Conservation (phyloP, 2,113 vertebrate genomes). For the Microcebus jonahi region DNA sequence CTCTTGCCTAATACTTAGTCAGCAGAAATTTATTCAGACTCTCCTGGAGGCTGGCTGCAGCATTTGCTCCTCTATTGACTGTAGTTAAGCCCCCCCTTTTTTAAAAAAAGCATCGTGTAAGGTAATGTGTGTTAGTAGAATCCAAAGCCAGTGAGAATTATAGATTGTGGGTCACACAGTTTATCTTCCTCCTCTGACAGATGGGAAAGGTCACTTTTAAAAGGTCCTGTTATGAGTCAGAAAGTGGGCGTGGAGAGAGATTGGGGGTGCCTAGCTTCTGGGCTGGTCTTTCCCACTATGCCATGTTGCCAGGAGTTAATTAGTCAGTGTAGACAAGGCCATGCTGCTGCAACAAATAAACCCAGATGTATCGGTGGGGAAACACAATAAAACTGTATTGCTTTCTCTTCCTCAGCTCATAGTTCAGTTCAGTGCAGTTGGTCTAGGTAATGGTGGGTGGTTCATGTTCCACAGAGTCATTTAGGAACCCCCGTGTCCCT, state of each 20-base stretch:
- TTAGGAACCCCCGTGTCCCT: not conserved
- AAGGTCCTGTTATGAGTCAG: not conserved
- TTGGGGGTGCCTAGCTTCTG: not conserved
- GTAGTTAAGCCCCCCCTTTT: not conserved
- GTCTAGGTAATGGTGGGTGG: not conserved
- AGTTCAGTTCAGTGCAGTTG: not conserved
- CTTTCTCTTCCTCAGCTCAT: not conserved
- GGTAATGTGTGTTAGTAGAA: not conserved
- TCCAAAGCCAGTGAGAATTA: slow-evolving; percentile 1
- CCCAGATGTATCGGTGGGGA: not conserved
- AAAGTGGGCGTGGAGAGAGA: not conserved
- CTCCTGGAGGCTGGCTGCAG: not conserved
- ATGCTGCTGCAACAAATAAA: not conserved
- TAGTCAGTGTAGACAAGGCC: not conserved
- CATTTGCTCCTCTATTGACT: not conserved
- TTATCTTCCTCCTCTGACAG: not conserved
- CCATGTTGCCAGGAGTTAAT: not conserved
- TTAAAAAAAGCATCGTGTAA: not conserved
- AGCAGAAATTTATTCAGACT: slow-evolving; percentile 8
- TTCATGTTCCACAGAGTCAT: not conserved
- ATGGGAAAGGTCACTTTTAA: not conserved
- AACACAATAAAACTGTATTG: not conserved
- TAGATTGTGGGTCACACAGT: not conserved
- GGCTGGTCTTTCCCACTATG: not conserved
- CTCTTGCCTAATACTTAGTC: not conserved